Evolutionary conservation across 1,140 invertebrate genomes (phyloP).

Genomic region (Eciton burchellii): DNA sequence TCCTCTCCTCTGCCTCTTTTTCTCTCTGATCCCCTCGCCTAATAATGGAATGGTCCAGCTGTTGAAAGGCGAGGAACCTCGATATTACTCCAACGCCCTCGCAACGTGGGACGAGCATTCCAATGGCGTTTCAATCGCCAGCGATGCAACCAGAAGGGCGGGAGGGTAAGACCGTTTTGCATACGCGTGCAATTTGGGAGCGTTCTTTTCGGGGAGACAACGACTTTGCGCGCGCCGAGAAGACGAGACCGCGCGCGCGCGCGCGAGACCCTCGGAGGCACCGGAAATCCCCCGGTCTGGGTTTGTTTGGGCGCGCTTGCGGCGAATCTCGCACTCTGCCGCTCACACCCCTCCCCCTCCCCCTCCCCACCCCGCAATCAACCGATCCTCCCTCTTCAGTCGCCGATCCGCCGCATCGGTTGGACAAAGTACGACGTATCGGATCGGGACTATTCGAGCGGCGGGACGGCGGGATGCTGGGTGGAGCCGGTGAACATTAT

Average conservation of each 20-base stretch:
- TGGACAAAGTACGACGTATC: constrained; percentile 49
- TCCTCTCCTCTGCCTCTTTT: too few relatives aligned
- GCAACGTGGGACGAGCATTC: not conserved
- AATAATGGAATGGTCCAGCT: constrained; percentile 41
- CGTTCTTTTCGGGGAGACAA: constrained; percentile 24
- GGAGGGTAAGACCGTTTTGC: constrained; percentile 50
- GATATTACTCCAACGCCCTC: constrained; percentile 41
- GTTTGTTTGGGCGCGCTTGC: constrained; percentile 72
- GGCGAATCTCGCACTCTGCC: constrained; percentile 56
- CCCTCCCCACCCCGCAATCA: too few relatives aligned
- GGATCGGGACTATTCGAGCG: not conserved
- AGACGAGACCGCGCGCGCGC: constrained; percentile 21
- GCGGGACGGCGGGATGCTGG: not conserved
- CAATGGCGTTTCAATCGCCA: constrained; percentile 57
- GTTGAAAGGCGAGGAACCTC: constrained; percentile 35
- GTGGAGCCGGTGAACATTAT: constrained; percentile 66
- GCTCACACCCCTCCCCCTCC: constrained; percentile 10
- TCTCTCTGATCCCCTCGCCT: constrained; percentile 12
- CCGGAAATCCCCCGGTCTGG: constrained; percentile 57
- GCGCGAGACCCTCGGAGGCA: constrained; percentile 63
- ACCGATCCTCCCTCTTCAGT: not conserved
- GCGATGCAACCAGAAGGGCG: constrained; percentile 38
- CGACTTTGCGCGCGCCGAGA: not conserved
- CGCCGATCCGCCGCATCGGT: constrained; percentile 1
- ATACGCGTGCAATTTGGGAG: constrained; percentile 52